Percentiles rank a stretch among this genome's conserved stretches.
Conservation (phyloP, 2,888 invertebrate species). For the Rhagonycha fulva region DNA sequence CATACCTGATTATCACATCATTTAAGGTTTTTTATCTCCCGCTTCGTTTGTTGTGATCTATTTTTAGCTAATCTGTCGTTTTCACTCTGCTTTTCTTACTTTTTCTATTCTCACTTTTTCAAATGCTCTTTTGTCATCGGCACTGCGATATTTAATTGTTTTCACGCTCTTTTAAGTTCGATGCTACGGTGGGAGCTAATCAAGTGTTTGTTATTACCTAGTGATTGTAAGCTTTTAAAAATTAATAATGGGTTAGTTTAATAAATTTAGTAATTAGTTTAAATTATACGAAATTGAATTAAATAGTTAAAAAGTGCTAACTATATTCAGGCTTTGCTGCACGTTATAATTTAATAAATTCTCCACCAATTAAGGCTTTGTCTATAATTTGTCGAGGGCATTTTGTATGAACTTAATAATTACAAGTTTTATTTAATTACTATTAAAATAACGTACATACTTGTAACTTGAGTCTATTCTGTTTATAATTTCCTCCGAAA, state of each 20-base stretch:
- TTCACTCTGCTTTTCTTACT: neutral
- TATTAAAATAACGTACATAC: neutral
- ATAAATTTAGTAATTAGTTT: neutral
- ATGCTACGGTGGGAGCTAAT: neutral
- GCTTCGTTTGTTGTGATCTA: neutral
- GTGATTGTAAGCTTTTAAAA: no score
- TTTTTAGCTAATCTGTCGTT: neutral
- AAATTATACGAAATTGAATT: neutral
- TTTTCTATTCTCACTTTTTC: neutral
- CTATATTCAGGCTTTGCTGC: neutral
- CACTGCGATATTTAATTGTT: neutral
- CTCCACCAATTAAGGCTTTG: neutral
- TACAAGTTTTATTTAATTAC: neutral
- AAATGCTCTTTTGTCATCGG: neutral
- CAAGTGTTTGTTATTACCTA: neutral
- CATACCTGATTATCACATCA: neutral
- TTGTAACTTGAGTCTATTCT: neutral
- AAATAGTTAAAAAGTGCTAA: neutral
- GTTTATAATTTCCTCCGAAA: neutral
- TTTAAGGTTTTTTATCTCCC: neutral
- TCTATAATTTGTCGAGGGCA: neutral
- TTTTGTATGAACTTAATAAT: neutral
- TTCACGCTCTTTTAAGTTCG: neutral
- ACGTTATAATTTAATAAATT: neutral
- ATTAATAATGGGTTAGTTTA: neutral